A percentile compares a stretch with the other conserved stretches of the same genome.
Conservation (phyloP, 2,113 vertebrate genomes). For the Plecotus auritus region DNA sequence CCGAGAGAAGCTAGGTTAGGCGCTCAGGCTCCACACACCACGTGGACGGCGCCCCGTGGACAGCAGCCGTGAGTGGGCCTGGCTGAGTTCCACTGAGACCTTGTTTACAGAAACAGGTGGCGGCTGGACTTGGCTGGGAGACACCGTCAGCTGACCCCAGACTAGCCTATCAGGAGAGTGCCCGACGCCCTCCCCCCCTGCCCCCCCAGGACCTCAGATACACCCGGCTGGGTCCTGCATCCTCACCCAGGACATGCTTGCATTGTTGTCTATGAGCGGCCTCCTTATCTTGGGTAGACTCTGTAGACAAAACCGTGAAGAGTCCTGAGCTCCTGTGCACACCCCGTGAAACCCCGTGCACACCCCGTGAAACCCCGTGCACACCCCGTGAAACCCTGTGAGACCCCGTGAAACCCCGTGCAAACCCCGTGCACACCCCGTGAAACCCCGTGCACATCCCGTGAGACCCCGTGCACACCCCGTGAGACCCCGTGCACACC, state of each 20-base stretch:
- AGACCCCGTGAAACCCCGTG: too few species aligned
- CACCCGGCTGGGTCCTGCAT: too few species aligned
- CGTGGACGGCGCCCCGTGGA: too few species aligned
- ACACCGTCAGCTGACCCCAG: background rate
- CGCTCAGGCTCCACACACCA: background rate
- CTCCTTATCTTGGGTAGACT: fast-evolving
- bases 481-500: too few species aligned
- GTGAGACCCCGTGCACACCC: too few species aligned
- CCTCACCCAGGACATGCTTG: background rate
- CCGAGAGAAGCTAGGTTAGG: background rate
- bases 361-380: too few species aligned
- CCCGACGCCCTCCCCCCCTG: background rate
- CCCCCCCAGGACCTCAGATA: background rate
- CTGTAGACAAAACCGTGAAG: background rate
- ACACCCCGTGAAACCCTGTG: too few species aligned
- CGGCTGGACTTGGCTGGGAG: background rate
- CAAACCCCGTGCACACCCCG: too few species aligned
- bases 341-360: too few species aligned
- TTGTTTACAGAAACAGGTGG: background rate
- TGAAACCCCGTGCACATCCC: too few species aligned
- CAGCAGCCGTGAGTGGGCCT: fast-evolving
- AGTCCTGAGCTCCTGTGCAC: too few species aligned
- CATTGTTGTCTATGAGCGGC: fast-evolving
- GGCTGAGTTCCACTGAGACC: background rate
- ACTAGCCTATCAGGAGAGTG: background rate